Conservation (phyloP, 2,888 invertebrate genomes). For the Drosophila pseudotalamancana region DNA sequence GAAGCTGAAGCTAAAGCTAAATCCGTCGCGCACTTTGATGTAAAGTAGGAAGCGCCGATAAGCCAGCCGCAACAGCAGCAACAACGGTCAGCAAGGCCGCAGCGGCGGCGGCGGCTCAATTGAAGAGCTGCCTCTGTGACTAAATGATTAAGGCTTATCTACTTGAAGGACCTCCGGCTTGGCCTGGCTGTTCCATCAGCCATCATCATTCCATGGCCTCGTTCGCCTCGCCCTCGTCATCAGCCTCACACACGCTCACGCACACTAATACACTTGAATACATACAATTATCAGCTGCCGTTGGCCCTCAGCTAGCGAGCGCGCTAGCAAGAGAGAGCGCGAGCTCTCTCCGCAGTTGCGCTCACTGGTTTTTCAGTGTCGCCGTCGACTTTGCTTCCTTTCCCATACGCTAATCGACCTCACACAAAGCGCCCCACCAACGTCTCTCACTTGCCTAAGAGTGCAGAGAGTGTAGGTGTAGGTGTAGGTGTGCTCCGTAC, state of each 20-base stretch:
- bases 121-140: constrained; percentile 58
- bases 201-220: constrained; percentile 53
- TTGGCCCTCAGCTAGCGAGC: constrained; percentile 56
- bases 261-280: constrained; percentile 31
- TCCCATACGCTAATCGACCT: constrained; percentile 66
- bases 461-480: constrained; percentile 61
- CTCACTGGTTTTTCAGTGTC: constrained; percentile 67
- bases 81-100: constrained; percentile 42
- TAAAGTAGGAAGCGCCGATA: constrained; percentile 61
- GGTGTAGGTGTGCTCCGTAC: constrained; percentile 9
- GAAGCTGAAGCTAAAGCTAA: too few relatives aligned
- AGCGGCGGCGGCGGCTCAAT: constrained; percentile 47
- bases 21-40: constrained; percentile 53
- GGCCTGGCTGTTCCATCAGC: constrained; percentile 27
- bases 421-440: constrained; percentile 59
- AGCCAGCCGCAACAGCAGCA: constrained; percentile 34
- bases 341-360: constrained; percentile 61
- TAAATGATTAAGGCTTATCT: constrained; percentile 78
- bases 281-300: constrained; percentile 73
- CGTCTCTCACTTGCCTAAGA: constrained; percentile 38
- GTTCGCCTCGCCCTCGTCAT: constrained; percentile 45
- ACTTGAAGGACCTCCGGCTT: constrained; percentile 65
- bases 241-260: constrained; percentile 13
- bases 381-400: constrained; percentile 59
- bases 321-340: too few relatives aligned